Conservation (phyloP, 2,113 vertebrate species). For the Epinephelus cyanopodus region DNA sequence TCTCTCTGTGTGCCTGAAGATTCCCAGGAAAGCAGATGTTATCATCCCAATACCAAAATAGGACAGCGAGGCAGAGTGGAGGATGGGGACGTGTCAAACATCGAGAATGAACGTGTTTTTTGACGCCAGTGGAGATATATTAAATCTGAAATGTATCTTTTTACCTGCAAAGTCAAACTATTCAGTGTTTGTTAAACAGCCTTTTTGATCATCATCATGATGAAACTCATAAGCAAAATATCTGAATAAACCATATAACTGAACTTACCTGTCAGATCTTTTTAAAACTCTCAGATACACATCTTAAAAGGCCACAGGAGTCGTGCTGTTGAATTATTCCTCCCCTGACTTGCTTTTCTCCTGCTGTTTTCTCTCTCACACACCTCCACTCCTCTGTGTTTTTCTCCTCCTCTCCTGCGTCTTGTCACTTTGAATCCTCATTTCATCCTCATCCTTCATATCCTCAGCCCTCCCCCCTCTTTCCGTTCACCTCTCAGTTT, state of each 20-base stretch:
- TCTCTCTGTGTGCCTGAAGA: constrained; percentile 7
- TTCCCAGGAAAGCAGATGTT: constrained; percentile 43
- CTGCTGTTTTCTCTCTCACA: neutral
- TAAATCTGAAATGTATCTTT: no score
- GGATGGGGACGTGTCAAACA: neutral
- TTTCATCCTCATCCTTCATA: constrained; percentile 19
- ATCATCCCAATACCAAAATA: constrained; percentile 55
- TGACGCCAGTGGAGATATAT: neutral
- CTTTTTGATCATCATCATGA: neutral
- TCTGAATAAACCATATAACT: neutral
- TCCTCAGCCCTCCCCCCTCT: neutral
- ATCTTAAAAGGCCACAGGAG: neutral
- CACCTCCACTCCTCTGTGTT: neutral
- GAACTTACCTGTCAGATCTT: neutral
- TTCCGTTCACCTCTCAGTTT: constrained; percentile 4
- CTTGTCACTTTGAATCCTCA: constrained; percentile 29
- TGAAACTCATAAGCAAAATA: neutral
- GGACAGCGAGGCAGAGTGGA: constrained; percentile 5
- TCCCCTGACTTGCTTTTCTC: neutral
- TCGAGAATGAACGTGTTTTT: neutral
- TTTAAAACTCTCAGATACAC: neutral
- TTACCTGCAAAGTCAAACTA: neutral
- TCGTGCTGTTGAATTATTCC: neutral
- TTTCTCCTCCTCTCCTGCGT: constrained; percentile 19
- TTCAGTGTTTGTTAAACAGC: neutral